A percentile compares a stretch with the other conserved stretches of the same genome.
These are phyloP conservation scores for Macaria notata DNA, from an alignment of 2,888 invertebrate genomes.

Conservation along the genomic window DNA sequence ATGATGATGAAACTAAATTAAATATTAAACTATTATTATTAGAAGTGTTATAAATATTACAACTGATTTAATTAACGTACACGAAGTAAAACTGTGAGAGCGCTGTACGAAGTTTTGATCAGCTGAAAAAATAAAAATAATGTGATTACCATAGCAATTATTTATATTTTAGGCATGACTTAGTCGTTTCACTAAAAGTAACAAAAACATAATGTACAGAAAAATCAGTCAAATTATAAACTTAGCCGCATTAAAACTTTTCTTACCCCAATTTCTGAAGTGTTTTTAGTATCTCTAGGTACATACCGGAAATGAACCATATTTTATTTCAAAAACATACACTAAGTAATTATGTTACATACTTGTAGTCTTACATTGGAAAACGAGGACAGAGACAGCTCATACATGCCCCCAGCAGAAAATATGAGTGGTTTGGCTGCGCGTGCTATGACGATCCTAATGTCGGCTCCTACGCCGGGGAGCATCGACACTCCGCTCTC, in stretches of 20 bases:
- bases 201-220: background rate
- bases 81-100: slow-evolving; percentile 64
- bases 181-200: background rate
- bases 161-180: background rate
- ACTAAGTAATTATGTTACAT: too few species aligned
- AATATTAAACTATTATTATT: too few species aligned
- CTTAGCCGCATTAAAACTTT: background rate
- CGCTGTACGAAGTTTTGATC: slow-evolving; percentile 71
- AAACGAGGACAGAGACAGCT: slow-evolving; percentile 64
- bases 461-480: slow-evolving; percentile 54
- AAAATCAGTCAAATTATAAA: background rate
- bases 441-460: slow-evolving; percentile 56
- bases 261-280: background rate
- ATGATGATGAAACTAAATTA: too few species aligned
- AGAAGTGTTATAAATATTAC: background rate
- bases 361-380: slow-evolving; percentile 48
- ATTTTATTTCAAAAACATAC: background rate
- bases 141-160: background rate
- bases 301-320: background rate
- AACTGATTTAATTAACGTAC: slow-evolving; percentile 36
- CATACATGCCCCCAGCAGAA: slow-evolving; percentile 69
- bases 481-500: slow-evolving; percentile 53
- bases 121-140: slow-evolving; percentile 54
- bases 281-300: background rate
- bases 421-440: slow-evolving; percentile 61